These are phyloP conservation scores for Isotomurus palustris DNA, from an alignment of 2,888 invertebrate genomes.

Conservation along the genomic window DNA sequence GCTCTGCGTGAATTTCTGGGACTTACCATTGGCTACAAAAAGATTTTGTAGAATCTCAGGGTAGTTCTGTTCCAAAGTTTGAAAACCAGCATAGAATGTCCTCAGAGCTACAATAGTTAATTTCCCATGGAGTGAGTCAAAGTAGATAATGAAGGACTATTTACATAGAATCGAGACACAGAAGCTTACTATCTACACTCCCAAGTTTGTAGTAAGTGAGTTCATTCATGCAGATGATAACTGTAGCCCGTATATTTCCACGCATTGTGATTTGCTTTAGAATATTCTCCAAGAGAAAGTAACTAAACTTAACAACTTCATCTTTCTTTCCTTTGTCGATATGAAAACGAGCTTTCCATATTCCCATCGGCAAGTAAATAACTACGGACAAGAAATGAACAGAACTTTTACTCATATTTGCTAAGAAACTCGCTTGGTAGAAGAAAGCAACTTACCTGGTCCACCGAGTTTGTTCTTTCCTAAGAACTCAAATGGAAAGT, in stretches of 20 bases:
- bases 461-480: not conserved
- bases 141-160: no score
- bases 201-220: slow-evolving; percentile 23
- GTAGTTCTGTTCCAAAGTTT: slow-evolving; percentile 27
- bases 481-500: not conserved
- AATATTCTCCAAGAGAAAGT: slow-evolving; percentile 21
- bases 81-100: slow-evolving; percentile 20
- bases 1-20: no score
- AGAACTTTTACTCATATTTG: not conserved
- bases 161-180: no score
- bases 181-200: slow-evolving; percentile 22
- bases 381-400: no score
- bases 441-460: slow-evolving; percentile 5
- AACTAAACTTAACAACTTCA: slow-evolving; percentile 23
- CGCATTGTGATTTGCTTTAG: slow-evolving; percentile 10
- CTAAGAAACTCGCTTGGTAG: not conserved
- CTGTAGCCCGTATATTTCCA: not conserved
- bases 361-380: slow-evolving; percentile 28
- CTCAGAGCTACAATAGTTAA: no score
- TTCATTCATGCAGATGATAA: slow-evolving; percentile 24
- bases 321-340: slow-evolving; percentile 30
- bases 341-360: slow-evolving; percentile 18
- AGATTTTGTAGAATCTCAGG: slow-evolving; percentile 9
- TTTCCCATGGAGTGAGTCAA: no score
- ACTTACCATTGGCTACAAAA: slow-evolving; percentile 6